phyloP scores from a whole-genome alignment of 30 jellyfish, hydroid and myxozoan genomes.

The Clytia hemisphaerica region DNA sequence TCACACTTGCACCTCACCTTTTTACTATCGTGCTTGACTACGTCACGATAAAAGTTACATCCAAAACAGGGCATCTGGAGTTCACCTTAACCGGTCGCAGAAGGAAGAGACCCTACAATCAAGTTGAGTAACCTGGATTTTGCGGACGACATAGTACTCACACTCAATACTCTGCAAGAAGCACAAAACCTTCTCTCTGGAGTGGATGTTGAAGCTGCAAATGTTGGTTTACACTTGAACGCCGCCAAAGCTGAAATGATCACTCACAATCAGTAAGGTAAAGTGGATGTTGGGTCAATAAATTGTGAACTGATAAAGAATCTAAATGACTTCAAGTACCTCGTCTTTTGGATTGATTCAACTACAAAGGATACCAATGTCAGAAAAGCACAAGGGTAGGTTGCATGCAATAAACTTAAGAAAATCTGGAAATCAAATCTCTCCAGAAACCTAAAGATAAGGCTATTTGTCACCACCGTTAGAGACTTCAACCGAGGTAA shows the following conservation, averaged over 20 bases:
- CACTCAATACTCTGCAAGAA: too few species aligned
- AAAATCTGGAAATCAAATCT: conserved; percentile 11
- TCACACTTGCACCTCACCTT: too few species aligned
- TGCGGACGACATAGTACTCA: too few species aligned
- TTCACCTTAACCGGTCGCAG: too few species aligned
- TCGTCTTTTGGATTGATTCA: background rate
- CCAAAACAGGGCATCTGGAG: too few species aligned
- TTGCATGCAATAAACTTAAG: background rate
- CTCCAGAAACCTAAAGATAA: background rate
- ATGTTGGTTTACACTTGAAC: too few species aligned
- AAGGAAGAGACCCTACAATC: too few species aligned
- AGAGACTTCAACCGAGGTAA: too few species aligned
- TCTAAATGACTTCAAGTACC: conserved; percentile 1
- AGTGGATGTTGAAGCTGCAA: background rate
- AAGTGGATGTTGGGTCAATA: background rate
- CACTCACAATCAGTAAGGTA: background rate
- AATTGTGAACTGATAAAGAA: background rate
- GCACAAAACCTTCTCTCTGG: too few species aligned
- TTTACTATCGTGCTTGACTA: too few species aligned
- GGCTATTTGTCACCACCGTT: conserved; percentile 2
- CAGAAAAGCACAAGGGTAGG: conserved; percentile 13
- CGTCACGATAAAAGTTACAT: too few species aligned
- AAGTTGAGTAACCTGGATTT: too few species aligned
- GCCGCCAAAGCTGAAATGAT: background rate
- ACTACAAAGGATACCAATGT: background rate